Percentiles rank a stretch among this genome's conserved stretches.
These are phyloP conservation scores for Eupithecia inturbata DNA, from an alignment of 2,888 invertebrate species.

Conservation along the genomic window DNA sequence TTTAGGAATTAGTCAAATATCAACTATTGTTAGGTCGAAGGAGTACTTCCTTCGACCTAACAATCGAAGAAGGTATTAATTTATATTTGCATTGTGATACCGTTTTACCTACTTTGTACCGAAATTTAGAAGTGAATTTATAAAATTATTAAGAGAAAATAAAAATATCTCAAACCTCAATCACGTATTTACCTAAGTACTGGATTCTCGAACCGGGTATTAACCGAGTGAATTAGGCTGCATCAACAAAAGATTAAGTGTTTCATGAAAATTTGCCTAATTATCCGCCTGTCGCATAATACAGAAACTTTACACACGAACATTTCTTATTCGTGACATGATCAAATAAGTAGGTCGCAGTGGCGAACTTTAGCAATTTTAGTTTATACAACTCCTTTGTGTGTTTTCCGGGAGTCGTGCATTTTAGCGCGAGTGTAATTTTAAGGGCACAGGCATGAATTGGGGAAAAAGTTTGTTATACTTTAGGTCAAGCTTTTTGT, in stretches of 20 bases:
- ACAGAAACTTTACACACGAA: conserved; percentile 31
- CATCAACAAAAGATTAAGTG: background rate
- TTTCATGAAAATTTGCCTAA: conserved; percentile 19
- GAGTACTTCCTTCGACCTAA: too few species aligned
- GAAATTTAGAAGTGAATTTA: too few species aligned
- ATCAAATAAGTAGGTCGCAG: conserved; percentile 34
- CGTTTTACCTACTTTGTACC: too few species aligned
- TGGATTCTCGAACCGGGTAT: too few species aligned
- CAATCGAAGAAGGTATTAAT: too few species aligned
- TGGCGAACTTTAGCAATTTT: conserved; percentile 34
- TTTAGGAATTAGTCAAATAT: too few species aligned
- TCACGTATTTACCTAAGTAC: too few species aligned
- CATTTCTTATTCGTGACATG: conserved; percentile 32
- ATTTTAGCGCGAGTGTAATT: conserved; percentile 4
- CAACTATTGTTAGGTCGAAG: too few species aligned
- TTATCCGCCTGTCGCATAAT: conserved; percentile 24
- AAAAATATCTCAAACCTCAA: too few species aligned
- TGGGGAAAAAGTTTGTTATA: background rate
- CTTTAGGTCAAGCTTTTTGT: conserved; percentile 5
- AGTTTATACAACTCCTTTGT: conserved; percentile 37
- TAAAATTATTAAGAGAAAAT: too few species aligned
- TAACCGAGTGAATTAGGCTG: background rate
- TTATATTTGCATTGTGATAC: too few species aligned
- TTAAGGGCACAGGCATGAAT: background rate
- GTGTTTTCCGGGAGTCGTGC: conserved; percentile 22